Evolutionary conservation across 30 jellyfish, hydroid and myxozoan species (phyloP).

Genomic region (Pseudorhiza aurosa): DNA sequence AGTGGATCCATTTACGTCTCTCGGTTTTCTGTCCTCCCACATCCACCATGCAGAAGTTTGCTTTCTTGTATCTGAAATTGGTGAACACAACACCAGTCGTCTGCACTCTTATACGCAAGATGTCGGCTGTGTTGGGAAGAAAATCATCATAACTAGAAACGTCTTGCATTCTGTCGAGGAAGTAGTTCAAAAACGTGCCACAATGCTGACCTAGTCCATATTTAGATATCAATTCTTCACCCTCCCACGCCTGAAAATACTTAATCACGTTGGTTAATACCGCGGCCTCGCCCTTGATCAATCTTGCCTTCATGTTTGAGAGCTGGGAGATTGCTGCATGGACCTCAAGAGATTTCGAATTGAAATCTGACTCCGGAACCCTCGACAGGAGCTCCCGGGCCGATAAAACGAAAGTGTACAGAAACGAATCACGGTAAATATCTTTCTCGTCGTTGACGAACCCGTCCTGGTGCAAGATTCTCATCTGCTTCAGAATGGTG

Average conservation of each 20-base stretch:
- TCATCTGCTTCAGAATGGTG: constrained; percentile 61
- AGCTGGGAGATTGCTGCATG: background rate
- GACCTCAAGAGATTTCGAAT: background rate
- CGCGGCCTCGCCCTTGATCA: constrained; percentile 5
- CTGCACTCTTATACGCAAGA: constrained; percentile 42
- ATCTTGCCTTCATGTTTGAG: background rate
- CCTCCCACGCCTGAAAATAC: constrained; percentile 14
- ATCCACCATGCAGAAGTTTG: constrained; percentile 57
- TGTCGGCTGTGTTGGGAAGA: constrained; percentile 50
- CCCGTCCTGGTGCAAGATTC: constrained; percentile 54
- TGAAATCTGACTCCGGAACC: constrained; percentile 6
- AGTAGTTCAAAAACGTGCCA: constrained; percentile 13
- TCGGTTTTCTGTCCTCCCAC: constrained; percentile 72
- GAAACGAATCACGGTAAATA: constrained; percentile 21
- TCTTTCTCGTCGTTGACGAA: constrained; percentile 38
- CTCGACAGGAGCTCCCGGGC: constrained; percentile 34
- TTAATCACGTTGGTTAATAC: background rate
- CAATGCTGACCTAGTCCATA: constrained; percentile 28
- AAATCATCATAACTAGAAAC: constrained; percentile 1
- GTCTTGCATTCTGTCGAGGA: constrained; percentile 11
- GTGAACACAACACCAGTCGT: constrained; percentile 66
- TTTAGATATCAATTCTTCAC: constrained; percentile 4
- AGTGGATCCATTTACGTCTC: constrained; percentile 67
- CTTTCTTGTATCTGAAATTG: constrained; percentile 19
- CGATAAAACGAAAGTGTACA: constrained; percentile 22